Base-by-base conservation (phyloP, 2,888 invertebrate genomes). In the Caenorhabditis macrosperma region DNA sequence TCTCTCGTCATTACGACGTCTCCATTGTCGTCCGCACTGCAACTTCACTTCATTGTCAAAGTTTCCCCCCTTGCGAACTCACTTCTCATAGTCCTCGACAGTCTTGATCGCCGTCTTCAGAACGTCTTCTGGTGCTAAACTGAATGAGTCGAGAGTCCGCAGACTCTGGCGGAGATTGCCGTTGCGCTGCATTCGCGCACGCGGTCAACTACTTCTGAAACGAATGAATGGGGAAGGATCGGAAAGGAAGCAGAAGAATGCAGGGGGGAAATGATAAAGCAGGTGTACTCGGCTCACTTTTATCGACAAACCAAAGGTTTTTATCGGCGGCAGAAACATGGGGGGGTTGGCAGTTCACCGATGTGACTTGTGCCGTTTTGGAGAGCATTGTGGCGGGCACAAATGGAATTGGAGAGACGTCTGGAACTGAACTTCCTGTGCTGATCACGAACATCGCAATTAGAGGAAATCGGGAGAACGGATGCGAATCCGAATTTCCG, bases 101-200 rank as follows among this genome's bases (percentile, higher is more conserved):
- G 78, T 74, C n/a, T 74, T 78, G 15, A 78, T 50, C 5, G 72
- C 68, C 3, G 67, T 79, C 22, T 75, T 75, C 10, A 79, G 41
- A 15, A 69, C 60, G 17, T 79, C 79, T 50, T 75, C 79, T 0
- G 79, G 79, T 22, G 79, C 74, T 41, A 79, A 66, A 79, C 79
- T 79, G 30, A 75, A 69, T 5, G 79, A 79, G 48, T 79, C 75
- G 22, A 79, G 60, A 38, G 79, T 79, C 60, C 79, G 78, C 20
- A 78, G 67, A 78, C 78, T 78, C 63, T 57, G 61, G 33, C 78
- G 52, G 41, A 68, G 22, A 30, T 41, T 61, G 61, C 67, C 60
- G 59, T 78, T 78, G 22, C 78, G 72, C 57, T 57, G 72, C 78
- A 78, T 78, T 50, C 5, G 57, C 33, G 57, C 33, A 33, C 38